Percentiles rank a stretch among this genome's conserved stretches.
phyloP scores from a whole-genome alignment of 2,113 vertebrate genomes.

The Amphilophus citrinellus region DNA sequence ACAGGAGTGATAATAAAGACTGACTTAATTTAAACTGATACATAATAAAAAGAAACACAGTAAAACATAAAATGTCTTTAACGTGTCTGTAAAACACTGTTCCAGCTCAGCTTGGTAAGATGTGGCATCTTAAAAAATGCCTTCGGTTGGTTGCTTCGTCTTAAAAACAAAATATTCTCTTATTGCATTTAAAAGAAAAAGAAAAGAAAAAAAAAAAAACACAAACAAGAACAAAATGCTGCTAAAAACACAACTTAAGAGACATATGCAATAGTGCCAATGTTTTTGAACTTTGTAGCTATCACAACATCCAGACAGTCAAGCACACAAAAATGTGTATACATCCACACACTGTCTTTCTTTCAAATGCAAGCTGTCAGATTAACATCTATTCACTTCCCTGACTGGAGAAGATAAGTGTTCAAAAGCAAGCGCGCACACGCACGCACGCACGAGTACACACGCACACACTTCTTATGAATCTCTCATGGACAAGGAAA shows the following conservation, averaged over 20 bases:
- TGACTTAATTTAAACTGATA: conserved; percentile 85
- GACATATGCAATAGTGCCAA: conserved; percentile 96
- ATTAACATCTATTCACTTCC: conserved; percentile 74
- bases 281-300: conserved; percentile 89
- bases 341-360: conserved; percentile 38
- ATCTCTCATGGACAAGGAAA: conserved; percentile 69
- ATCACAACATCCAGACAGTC: conserved; percentile 68
- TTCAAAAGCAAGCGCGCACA: conserved; percentile 64
- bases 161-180: conserved; percentile 76
- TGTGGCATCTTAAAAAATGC: conserved; percentile 84
- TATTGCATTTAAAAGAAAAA: conserved; percentile 82
- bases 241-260: conserved; percentile 82
- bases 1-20: conserved; percentile 87
- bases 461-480: conserved; percentile 50
- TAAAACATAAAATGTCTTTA: conserved; percentile 84
- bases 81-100: conserved; percentile 84
- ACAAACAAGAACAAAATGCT: conserved; percentile 78
- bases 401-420: conserved; percentile 73
- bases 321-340: conserved; percentile 30
- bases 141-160: conserved; percentile 82
- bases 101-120: conserved; percentile 84
- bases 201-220: conserved; percentile 40
- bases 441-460: neutral
- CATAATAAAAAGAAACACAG: conserved; percentile 72
- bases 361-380: conserved; percentile 71